Evolutionary conservation across 2,113 vertebrate species (phyloP).

Genomic region (Nerophis lumbriciformis): DNA sequence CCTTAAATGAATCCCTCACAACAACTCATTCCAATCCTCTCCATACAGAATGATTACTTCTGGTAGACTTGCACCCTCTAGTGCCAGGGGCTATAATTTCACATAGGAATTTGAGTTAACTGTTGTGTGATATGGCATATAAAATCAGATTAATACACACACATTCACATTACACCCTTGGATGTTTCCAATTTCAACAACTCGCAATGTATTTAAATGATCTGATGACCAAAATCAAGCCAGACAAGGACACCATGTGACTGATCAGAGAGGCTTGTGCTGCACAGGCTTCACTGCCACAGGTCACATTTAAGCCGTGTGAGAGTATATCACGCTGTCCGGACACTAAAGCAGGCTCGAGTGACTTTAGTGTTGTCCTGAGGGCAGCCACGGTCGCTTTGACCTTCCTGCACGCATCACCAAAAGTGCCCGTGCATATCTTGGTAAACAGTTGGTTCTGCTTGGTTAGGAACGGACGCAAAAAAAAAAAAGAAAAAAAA

Average conservation of each 20-base stretch:
- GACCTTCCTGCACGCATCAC: conserved; percentile 53
- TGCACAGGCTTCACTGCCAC: conserved; percentile 44
- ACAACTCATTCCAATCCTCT: background rate
- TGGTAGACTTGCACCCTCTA: conserved; percentile 73
- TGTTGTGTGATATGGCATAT: background rate
- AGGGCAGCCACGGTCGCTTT: conserved; percentile 43
- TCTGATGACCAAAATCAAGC: conserved; percentile 13
- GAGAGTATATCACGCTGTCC: conserved; percentile 54
- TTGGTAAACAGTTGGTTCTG: conserved; percentile 45
- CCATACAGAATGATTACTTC: conserved; percentile 29
- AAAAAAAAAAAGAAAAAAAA: conserved; percentile 21
- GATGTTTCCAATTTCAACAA: background rate
- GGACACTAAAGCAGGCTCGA: conserved; percentile 64
- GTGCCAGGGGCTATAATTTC: conserved; percentile 57
- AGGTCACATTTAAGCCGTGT: conserved; percentile 43
- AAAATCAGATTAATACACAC: too few species aligned
- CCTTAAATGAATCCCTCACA: conserved; percentile 25
- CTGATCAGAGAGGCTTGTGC: conserved; percentile 31
- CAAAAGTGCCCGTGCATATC: conserved; percentile 49
- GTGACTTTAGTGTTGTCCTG: conserved; percentile 67
- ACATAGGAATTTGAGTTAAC: background rate
- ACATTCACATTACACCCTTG: background rate
- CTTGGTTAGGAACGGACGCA: conserved; percentile 26
- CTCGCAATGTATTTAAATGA: conserved; percentile 12
- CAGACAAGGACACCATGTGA: conserved; percentile 29